A percentile compares a stretch with the other conserved stretches of the same genome.
These are phyloP conservation scores for Luehdorfia chinensis DNA, from an alignment of 1,140 invertebrate species.

Conservation along the genomic window DNA sequence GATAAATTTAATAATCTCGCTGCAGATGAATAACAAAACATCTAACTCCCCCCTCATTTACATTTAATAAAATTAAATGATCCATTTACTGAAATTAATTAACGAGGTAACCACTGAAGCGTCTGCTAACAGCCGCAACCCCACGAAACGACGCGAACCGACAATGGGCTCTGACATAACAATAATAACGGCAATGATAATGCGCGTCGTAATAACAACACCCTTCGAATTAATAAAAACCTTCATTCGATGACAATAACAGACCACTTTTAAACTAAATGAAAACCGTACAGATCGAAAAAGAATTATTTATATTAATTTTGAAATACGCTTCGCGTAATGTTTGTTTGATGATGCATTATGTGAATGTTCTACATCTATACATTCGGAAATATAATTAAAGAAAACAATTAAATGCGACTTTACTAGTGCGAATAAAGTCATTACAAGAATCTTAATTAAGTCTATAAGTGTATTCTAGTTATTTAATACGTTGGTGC, in stretches of 20 bases:
- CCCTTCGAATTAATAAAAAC: slow-evolving; percentile 71
- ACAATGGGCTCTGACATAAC: slow-evolving; percentile 39
- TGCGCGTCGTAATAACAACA: slow-evolving; percentile 49
- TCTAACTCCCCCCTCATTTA: slow-evolving; percentile 63
- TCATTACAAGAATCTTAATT: no score
- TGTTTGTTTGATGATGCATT: no score
- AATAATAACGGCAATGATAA: slow-evolving; percentile 62
- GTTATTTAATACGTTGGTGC: no score
- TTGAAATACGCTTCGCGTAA: no score
- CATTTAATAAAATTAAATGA: slow-evolving; percentile 77
- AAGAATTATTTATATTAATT: no score
- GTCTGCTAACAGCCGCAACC: slow-evolving; percentile 53
- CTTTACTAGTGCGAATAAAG: no score
- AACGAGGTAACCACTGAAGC: slow-evolving; percentile 69
- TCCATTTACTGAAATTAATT: slow-evolving; percentile 76
- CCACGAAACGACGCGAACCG: slow-evolving; percentile 20
- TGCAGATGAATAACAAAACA: slow-evolving; percentile 34
- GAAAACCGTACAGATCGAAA: slow-evolving; percentile 46
- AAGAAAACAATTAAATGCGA: no score
- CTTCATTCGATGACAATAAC: slow-evolving; percentile 70
- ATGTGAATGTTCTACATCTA: no score
- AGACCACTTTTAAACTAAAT: slow-evolving; percentile 62
- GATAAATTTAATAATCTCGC: slow-evolving; percentile 33
- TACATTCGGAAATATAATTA: no score
- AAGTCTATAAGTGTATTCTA: no score